Evolutionary conservation across 2,113 vertebrate genomes (phyloP), one percentile per base, ranked within the genome.

Genomic region (Axis porcinus): DNA sequence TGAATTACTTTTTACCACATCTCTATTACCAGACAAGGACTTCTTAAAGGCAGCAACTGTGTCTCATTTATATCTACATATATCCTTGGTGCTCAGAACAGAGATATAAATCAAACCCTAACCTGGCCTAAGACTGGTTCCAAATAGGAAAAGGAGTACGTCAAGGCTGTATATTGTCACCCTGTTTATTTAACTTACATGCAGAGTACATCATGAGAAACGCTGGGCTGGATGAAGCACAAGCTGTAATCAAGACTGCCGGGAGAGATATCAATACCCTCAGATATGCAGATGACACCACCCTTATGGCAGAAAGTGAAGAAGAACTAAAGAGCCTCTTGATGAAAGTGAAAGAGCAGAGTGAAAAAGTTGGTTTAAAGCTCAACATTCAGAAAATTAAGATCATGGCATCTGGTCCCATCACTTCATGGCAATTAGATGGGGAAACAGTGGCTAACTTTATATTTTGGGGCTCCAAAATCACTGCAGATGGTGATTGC

Each of bases 11-110:
- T 95, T 78, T 76, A 89, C 64, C 30, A 87, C 3, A 36, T 79
- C 74, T 86, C 83, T 91, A 91, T 94, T 91, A 94, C 21, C 62
- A 96, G n/a, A 86, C 28, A 87, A 94, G 25, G 40, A 43, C 43
- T 97, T 97, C 83, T 93, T 91, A 82, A 96, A 91, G 67, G 33
- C 36, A 97, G 67, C 9, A 36, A 45, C 28, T 57, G 27, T 93
- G 30, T 87, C 54, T 95, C 84, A 82, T 58, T 95, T 89, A 84
- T 43, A 84, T 55, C 40, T 36, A 55, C 36, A 86, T 62, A 54
- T 28, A 93, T 89, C 19, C n/a, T 78, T 15, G 78, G 28, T 70
- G 33, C 33, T 83, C 28, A 87, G 76, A 40, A 90, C 23, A 93
- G 67, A 97, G 45, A 64, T 10, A 60, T 45, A 96, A 50, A 95